Percentiles rank a stretch among this genome's conserved stretches.
These are phyloP conservation scores for Parasteatoda lunata DNA, from an alignment of 2,888 invertebrate species.

Conservation along the genomic window DNA sequence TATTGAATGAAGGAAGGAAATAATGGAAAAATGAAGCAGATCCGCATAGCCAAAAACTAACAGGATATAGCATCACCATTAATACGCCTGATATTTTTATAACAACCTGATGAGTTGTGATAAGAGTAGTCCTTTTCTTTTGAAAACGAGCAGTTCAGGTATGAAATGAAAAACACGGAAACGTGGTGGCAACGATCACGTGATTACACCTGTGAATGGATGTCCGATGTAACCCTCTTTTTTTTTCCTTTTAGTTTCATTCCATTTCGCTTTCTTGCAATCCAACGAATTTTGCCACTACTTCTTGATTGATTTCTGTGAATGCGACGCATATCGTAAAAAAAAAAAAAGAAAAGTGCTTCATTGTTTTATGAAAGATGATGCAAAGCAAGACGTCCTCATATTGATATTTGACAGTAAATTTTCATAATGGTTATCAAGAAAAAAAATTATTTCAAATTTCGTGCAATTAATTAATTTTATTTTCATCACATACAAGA, in stretches of 20 bases:
- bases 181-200: slow-evolving; percentile 11
- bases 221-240: slow-evolving; percentile 5
- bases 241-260: slow-evolving; percentile 4
- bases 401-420: no score
- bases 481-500: no score
- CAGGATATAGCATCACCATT: slow-evolving; percentile 33
- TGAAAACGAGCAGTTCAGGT: neutral
- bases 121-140: neutral
- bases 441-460: no score
- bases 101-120: slow-evolving; percentile 15
- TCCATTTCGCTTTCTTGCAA: slow-evolving; percentile 2
- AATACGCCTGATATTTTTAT: slow-evolving; percentile 47
- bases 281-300: neutral
- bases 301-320: neutral
- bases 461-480: no score
- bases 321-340: no score
- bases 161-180: slow-evolving; percentile 46
- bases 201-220: slow-evolving; percentile 4
- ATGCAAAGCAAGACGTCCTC: no score
- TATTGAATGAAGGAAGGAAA: neutral
- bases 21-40: slow-evolving; percentile 5
- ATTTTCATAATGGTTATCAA: no score
- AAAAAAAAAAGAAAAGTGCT: no score
- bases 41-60: slow-evolving; percentile 47
- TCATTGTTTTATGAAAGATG: no score